Evolutionary conservation across 2,888 invertebrate genomes (phyloP).

Genomic region (Yponomeuta plumbellus): DNA sequence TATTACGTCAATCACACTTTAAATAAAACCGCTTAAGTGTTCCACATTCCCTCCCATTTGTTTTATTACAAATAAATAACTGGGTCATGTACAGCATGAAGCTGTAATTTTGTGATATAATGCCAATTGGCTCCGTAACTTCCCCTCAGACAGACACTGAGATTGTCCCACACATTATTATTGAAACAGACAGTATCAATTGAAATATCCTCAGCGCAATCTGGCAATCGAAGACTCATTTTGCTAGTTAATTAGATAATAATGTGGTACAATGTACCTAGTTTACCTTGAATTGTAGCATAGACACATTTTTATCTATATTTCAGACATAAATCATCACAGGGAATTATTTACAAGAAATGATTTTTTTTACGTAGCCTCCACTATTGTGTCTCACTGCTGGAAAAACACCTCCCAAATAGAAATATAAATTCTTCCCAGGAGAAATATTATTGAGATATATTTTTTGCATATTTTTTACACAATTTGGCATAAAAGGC

Average conservation of each 20-base stretch:
- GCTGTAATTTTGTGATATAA: background rate
- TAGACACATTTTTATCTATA: no score
- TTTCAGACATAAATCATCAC: no score
- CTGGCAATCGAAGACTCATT: background rate
- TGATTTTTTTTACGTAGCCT: no score
- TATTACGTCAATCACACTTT: constrained; percentile 51
- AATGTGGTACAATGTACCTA: no score
- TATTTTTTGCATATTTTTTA: no score
- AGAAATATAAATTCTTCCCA: no score
- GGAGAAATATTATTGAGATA: no score
- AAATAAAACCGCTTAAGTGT: constrained; percentile 28
- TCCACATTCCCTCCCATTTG: constrained; percentile 2
- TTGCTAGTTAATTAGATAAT: background rate
- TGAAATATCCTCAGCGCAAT: background rate
- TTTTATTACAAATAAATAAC: background rate
- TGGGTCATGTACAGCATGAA: background rate
- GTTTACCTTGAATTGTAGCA: no score
- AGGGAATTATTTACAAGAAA: no score
- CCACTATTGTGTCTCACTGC: no score
- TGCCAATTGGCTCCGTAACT: background rate
- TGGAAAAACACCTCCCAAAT: no score
- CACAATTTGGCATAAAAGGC: no score
- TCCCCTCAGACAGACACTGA: background rate
- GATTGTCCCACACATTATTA: background rate
- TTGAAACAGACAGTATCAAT: background rate